A percentile compares a stretch with the other conserved stretches of the same genome.
Conservation (phyloP, 1,140 invertebrate genomes). For the Eupeodes corollae region DNA sequence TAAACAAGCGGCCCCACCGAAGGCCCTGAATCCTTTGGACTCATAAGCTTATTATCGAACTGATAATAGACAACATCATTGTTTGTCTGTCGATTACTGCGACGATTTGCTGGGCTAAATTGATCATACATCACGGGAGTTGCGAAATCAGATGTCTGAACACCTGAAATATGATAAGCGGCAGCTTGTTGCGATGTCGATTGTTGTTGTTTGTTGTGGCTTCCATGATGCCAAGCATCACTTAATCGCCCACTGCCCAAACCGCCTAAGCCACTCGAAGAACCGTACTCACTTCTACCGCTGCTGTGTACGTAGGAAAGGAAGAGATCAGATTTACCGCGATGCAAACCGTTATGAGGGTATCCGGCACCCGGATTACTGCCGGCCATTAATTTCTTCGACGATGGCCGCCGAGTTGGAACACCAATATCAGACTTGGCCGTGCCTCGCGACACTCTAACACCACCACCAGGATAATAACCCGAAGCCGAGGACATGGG, state of each 20-base stretch:
- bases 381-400: slow-evolving; percentile 29
- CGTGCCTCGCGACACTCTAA: slow-evolving; percentile 8
- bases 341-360: slow-evolving; percentile 20
- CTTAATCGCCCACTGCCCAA: neutral
- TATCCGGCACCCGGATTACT: slow-evolving; percentile 19
- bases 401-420: slow-evolving; percentile 29
- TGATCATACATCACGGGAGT: slow-evolving; percentile 10
- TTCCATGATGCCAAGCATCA: neutral
- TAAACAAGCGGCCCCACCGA: too few species aligned
- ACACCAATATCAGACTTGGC: slow-evolving; percentile 36
- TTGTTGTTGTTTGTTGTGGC: slow-evolving; percentile 6
- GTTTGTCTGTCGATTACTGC: slow-evolving; percentile 15
- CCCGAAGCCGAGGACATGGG: slow-evolving; percentile 16
- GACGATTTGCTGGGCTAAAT: neutral
- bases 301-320: slow-evolving; percentile 29
- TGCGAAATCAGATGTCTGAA: slow-evolving; percentile 32
- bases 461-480: slow-evolving; percentile 9
- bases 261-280: slow-evolving; percentile 25
- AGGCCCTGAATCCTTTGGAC: too few species aligned
- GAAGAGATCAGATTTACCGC: slow-evolving; percentile 35
- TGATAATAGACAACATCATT: slow-evolving; percentile 36
- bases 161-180: slow-evolving; percentile 34
- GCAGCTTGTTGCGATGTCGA: slow-evolving; percentile 14
- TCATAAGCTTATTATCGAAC: slow-evolving; percentile 19
- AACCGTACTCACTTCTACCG: slow-evolving; percentile 21